A percentile compares a stretch with the other conserved stretches of the same genome.
Evolutionary conservation across 1,140 invertebrate species (phyloP).

Genomic region (Ceratitis capitata): DNA sequence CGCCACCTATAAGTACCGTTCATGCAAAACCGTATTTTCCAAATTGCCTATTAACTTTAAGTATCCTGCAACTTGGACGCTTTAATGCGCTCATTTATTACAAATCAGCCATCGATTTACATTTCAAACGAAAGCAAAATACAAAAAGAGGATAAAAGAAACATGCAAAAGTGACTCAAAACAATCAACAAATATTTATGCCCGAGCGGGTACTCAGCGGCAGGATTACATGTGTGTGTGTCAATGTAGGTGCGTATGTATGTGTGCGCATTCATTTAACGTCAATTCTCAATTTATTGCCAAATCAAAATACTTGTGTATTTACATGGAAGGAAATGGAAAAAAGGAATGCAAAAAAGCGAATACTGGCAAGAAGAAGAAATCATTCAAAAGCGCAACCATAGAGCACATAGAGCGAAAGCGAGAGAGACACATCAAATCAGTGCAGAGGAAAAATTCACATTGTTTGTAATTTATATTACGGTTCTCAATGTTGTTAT

Average conservation of each 20-base stretch:
- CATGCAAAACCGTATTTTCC: neutral
- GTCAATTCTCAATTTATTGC: conserved; percentile 12
- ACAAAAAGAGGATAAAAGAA: neutral
- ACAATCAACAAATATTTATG: conserved; percentile 28
- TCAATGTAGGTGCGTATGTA: neutral
- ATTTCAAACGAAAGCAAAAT: neutral
- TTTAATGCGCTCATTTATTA: conserved; percentile 18
- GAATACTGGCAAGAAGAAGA: neutral
- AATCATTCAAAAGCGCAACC: neutral
- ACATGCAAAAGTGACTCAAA: neutral
- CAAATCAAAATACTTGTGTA: conserved; percentile 14
- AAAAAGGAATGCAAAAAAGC: neutral
- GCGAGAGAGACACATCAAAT: neutral
- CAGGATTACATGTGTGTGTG: neutral
- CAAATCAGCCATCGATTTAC: conserved; percentile 5
- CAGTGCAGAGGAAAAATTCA: conserved; percentile 15
- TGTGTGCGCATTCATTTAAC: neutral
- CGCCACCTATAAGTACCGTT: neutral
- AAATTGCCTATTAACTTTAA: conserved; percentile 24
- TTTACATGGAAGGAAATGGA: neutral
- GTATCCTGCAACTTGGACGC: neutral
- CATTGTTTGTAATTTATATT: conserved; percentile 14
- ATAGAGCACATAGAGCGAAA: neutral
- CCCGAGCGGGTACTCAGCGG: neutral
- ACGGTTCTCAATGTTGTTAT: neutral